These are phyloP conservation scores for Lacerta bilineata DNA, from an alignment of 2,797 vertebrate species.

Conservation along the genomic window DNA sequence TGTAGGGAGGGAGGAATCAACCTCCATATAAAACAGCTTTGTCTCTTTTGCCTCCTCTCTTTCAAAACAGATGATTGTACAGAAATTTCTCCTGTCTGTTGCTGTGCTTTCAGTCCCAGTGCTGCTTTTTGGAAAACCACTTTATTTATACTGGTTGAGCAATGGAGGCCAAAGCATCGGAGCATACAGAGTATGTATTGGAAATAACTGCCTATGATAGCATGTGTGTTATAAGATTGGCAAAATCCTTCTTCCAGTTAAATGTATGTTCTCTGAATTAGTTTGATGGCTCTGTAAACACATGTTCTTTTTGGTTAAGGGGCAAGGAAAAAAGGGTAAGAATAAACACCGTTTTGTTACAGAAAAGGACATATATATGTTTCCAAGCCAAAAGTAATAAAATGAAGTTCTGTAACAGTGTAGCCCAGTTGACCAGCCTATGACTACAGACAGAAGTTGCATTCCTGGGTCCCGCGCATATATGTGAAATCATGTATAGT, in stretches of 20 bases:
- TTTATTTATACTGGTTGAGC: slow-evolving; percentile 93
- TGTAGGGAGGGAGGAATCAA: not conserved
- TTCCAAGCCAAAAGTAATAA: too few species aligned
- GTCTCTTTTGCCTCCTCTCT: not conserved
- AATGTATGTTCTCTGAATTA: not conserved
- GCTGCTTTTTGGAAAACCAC: slow-evolving; percentile 93
- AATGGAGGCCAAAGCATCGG: slow-evolving; percentile 88
- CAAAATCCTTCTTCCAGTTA: not conserved
- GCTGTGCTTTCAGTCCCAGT: slow-evolving; percentile 90
- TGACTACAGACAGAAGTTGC: too few species aligned
- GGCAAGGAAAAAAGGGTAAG: too few species aligned
- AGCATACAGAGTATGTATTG: slow-evolving; percentile 86
- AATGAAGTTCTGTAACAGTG: too few species aligned
- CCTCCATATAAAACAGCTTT: accelerated
- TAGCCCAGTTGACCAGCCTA: too few species aligned
- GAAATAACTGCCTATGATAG: accelerated
- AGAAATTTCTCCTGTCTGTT: slow-evolving; percentile 87
- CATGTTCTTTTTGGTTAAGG: too few species aligned
- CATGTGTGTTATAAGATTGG: not conserved
- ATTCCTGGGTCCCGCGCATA: too few species aligned
- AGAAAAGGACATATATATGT: too few species aligned
- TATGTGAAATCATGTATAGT: too few species aligned
- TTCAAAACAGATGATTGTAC: slow-evolving; percentile 84
- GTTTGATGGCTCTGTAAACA: too few species aligned
- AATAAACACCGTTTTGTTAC: too few species aligned